phyloP scores from a whole-genome alignment of 2,113 vertebrate genomes.

The Pelodiscus sinensis region DNA sequence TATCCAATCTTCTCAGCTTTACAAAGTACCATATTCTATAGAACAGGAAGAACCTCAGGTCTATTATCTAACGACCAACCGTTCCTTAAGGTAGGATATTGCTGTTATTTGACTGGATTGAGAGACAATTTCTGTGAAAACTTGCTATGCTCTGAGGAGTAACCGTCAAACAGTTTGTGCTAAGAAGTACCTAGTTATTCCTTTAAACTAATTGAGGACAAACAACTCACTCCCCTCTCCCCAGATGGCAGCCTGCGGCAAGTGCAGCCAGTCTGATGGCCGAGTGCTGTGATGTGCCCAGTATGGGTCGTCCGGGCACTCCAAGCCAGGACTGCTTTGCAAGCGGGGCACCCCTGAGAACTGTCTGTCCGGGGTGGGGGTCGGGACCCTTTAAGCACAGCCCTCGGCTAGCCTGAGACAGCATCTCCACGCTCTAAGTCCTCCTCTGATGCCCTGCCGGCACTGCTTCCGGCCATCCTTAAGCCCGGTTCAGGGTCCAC shows the following conservation, averaged over 20 bases:
- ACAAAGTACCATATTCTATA: accelerated
- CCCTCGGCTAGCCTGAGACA: too few relatives aligned
- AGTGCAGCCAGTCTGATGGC: too few relatives aligned
- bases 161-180: neutral
- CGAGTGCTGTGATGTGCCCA: too few relatives aligned
- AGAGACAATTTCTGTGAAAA: neutral
- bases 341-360: too few relatives aligned
- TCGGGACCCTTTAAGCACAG: too few relatives aligned
- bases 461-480: too few relatives aligned
- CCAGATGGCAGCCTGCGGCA: too few relatives aligned
- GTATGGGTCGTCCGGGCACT: slow-evolving; percentile 68
- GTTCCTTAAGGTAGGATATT: neutral
- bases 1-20: neutral
- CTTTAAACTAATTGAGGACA: neutral
- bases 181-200: neutral
- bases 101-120: neutral
- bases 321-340: too few relatives aligned
- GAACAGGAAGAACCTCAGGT: neutral
- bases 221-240: slow-evolving; percentile 70
- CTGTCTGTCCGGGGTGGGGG: too few relatives aligned
- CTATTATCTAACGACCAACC: neutral
- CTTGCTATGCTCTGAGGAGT: accelerated
- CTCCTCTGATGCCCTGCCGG: too few relatives aligned
- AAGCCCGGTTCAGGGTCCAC: too few relatives aligned
- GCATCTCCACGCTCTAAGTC: too few relatives aligned